Conservation (phyloP, 2,888 invertebrate species). For the Drosophila testacea region DNA sequence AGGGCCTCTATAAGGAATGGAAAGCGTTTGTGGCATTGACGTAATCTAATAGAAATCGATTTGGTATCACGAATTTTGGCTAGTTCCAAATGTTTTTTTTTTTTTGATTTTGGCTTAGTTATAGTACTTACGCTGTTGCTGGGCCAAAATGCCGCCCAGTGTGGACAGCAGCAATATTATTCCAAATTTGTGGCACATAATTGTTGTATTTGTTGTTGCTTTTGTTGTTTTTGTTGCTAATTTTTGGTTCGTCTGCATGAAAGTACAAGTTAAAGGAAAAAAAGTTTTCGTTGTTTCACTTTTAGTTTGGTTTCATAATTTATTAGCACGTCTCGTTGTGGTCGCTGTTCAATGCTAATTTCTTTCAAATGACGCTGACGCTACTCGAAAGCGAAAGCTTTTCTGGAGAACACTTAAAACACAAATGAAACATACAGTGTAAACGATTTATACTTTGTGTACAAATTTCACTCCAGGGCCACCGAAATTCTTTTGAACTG, state of each 20-base stretch:
- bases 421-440: constrained; percentile 16
- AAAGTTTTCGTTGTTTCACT: constrained; percentile 57
- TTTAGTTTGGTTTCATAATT: constrained; percentile 72
- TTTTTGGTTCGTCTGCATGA: constrained; percentile 57
- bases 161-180: constrained; percentile 64
- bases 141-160: constrained; percentile 63
- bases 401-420: constrained; percentile 27
- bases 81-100: constrained; percentile 5
- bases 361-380: constrained; percentile 35
- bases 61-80: constrained; percentile 3
- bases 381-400: constrained; percentile 68
- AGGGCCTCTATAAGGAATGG: constrained; percentile 32
- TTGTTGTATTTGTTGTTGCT: constrained; percentile 26
- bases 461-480: constrained; percentile 66
- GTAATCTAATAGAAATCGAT: constrained; percentile 44
- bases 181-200: constrained; percentile 70
- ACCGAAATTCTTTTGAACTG: constrained; percentile 52
- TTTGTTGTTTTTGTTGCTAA: constrained; percentile 32
- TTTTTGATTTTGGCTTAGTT: constrained; percentile 4
- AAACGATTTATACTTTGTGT: constrained; percentile 19
- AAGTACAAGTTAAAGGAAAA: constrained; percentile 75
- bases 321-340: constrained; percentile 64
- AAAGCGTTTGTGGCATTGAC: constrained; percentile 24
- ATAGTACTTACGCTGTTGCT: constrained; percentile 78
- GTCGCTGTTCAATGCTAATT: constrained; percentile 59